Conservation (phyloP, 2,113 vertebrate species). For the Crotalus helleri region DNA sequence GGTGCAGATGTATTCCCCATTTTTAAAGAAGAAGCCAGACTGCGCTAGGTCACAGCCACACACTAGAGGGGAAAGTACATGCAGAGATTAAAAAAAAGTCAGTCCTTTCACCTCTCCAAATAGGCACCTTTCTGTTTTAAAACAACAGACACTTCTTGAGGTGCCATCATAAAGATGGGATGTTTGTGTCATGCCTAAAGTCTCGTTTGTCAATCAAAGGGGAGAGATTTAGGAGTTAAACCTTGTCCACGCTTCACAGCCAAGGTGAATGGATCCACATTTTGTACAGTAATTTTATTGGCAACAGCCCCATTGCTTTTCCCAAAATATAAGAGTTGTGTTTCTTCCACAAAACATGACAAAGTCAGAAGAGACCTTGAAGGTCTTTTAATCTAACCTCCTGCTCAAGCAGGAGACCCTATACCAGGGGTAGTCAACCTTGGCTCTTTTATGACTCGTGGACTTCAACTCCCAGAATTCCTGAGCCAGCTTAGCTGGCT, state of each 20-base stretch:
- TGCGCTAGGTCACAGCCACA: constrained; percentile 94
- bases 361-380: not conserved
- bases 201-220: not conserved
- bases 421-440: not conserved
- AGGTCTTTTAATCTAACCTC: not conserved
- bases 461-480: no score
- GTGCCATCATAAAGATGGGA: no score
- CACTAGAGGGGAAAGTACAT: constrained; percentile 66
- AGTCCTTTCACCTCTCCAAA: not conserved
- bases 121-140: not conserved
- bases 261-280: not conserved
- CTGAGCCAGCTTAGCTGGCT: no score
- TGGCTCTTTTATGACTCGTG: no score
- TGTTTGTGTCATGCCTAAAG: not conserved
- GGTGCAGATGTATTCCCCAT: constrained; percentile 97
- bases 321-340: not conserved
- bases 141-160: not conserved
- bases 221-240: not conserved
- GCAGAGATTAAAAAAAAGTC: not conserved
- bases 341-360: not conserved
- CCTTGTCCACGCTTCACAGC: not conserved
- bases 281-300: not conserved
- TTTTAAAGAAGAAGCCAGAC: constrained; percentile 98
- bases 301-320: not conserved
- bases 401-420: not conserved